A percentile compares a stretch with the other conserved stretches of the same genome.
These are phyloP conservation scores for Plectus sambesii DNA, from an alignment of 1,140 invertebrate genomes.

Conservation along the genomic window DNA sequence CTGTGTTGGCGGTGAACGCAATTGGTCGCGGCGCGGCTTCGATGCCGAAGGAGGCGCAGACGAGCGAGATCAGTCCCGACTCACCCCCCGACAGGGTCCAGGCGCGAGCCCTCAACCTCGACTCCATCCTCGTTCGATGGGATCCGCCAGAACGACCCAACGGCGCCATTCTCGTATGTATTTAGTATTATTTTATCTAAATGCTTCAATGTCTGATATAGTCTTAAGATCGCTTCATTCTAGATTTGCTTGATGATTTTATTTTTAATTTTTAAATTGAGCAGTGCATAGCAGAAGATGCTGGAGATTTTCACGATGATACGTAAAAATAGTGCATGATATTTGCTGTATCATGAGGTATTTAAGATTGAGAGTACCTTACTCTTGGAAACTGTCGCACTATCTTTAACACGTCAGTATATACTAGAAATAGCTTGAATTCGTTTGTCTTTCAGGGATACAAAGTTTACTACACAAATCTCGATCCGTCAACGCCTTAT, in stretches of 20 bases:
- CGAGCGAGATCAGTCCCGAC: constrained; percentile 83
- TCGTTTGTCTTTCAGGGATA: constrained; percentile 76
- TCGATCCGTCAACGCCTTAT: constrained; percentile 18
- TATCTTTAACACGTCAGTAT: no score
- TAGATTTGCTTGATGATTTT: no score
- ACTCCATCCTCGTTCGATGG: constrained; percentile 91
- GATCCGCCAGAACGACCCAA: constrained; percentile 89
- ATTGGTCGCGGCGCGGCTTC: constrained; percentile 78
- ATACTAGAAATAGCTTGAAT: no score
- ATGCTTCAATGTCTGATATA: no score
- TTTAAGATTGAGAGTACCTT: constrained; percentile 9
- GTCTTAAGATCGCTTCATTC: no score
- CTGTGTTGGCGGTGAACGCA: constrained; percentile 81
- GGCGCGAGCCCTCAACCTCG: constrained; percentile 74
- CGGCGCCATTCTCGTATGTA: constrained; percentile 63
- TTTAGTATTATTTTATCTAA: no score
- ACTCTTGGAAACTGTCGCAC: constrained; percentile 12
- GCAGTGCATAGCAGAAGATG: no score
- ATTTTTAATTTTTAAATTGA: no score
- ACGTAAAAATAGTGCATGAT: no score
- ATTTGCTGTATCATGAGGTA: constrained; percentile 3
- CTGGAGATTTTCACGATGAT: no score
- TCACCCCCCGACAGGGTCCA: constrained; percentile 82
- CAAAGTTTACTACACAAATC: constrained; percentile 86
- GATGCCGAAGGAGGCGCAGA: constrained; percentile 71